Evolutionary conservation across 2,888 invertebrate genomes (phyloP), one percentile per base, ranked within the genome.

Genomic region (Zelleria hepariella): DNA sequence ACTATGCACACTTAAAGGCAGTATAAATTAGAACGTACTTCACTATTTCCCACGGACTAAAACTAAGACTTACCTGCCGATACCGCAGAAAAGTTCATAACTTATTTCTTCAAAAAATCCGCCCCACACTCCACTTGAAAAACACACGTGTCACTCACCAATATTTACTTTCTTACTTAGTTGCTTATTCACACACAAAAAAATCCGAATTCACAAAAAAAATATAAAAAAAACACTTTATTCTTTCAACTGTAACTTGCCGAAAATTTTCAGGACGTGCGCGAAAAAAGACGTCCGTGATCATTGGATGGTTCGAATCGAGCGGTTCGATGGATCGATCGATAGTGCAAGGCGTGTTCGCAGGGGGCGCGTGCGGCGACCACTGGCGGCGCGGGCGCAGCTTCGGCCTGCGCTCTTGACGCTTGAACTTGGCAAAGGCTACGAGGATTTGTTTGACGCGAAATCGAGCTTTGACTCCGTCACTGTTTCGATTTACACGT

Each of bases 401-500:
- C 73, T 80, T 42, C 32, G 77, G 27, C 53, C 51, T 4, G n/a
- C 20, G 21, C 32, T 21, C 59, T 49, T 59, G 54, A 24, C 27
- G 25, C 59, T 80, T 86, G 86, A 87, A 86, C 86, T 85, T 85
- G 84, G 80, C 82, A 79, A 74, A 74, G 73, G 71, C 70, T 55
- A 51, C 20, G 54, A 32, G 6, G 32, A 56, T 55, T 53, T 51
- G 27, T 53, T 53, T 53, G 53, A 53, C 24, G 53, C 25, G 21
- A 21, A 26, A 54, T 7, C 51, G 15, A 54, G 54, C 54, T 54
- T 54, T 54, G 24, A 6, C 26, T 54, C 7, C 4, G 7, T n/a
- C 54, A 54, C 53, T 24, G 20, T n/a, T 5, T 26, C 4, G 7
- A 7, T 26, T 49, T 49, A 21, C 51, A 51, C 21, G 10, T 10